Evolutionary conservation across 2,888 invertebrate species (phyloP).

Genomic region (Pollenia griseotomentosa): DNA sequence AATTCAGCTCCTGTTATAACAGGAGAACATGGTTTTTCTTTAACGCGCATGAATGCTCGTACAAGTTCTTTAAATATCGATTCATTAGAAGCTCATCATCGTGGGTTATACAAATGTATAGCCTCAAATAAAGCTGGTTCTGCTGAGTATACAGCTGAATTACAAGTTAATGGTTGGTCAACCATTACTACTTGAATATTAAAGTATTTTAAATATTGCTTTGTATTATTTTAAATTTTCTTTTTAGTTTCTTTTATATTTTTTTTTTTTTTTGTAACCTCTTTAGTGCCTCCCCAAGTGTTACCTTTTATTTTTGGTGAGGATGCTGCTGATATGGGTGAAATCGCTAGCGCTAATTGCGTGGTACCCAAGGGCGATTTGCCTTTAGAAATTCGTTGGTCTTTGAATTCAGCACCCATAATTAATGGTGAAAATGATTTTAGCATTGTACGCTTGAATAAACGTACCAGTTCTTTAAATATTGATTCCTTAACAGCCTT

Average conservation of each 20-base stretch:
- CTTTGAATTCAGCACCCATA: conserved; percentile 85
- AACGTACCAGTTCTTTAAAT: conserved; percentile 84
- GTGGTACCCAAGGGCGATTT: conserved; percentile 91
- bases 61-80: conserved; percentile 85
- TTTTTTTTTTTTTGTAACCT: conserved; percentile 39
- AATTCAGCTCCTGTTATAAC: conserved; percentile 86
- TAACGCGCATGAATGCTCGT: conserved; percentile 82
- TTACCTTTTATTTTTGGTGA: conserved; percentile 84
- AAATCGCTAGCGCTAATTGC: conserved; percentile 89
- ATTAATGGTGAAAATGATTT: conserved; percentile 84
- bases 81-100: conserved; percentile 88
- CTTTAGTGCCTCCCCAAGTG: conserved; percentile 84
- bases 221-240: conserved; percentile 11
- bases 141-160: conserved; percentile 87
- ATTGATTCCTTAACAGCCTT: conserved; percentile 87
- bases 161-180: conserved; percentile 86
- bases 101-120: conserved; percentile 91
- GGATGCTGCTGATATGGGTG: conserved; percentile 87
- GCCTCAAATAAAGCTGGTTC: conserved; percentile 90
- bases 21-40: conserved; percentile 83
- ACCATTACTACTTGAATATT: conserved; percentile 18
- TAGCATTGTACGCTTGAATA: conserved; percentile 81
- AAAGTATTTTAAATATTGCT: conserved; percentile 6
- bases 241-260: conserved; percentile 12
- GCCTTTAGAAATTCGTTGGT: conserved; percentile 91